phyloP scores from a whole-genome alignment of 2,113 vertebrate genomes.

The Prochilodus magdalenae region DNA sequence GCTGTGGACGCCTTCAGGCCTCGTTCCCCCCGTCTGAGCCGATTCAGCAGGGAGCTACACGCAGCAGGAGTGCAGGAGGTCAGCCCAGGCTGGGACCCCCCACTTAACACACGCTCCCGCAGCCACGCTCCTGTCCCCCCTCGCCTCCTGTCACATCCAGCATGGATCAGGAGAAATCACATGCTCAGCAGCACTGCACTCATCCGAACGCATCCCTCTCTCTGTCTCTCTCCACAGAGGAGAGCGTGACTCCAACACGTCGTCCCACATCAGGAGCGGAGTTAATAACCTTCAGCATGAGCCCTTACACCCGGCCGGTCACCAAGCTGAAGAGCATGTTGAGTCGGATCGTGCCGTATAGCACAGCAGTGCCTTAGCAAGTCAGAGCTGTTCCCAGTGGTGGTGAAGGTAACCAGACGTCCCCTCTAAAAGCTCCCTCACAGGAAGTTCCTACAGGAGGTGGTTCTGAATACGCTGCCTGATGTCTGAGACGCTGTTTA shows the following conservation, averaged over 20 bases:
- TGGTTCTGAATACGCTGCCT: no score
- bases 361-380: no score
- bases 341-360: no score
- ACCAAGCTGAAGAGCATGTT: no score
- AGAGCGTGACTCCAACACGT: not conserved
- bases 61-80: conserved; percentile 36
- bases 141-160: conserved; percentile 11
- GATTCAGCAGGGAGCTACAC: not conserved
- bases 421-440: no score
- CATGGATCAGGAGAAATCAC: conserved; percentile 24
- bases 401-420: no score
- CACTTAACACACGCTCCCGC: conserved; percentile 4
- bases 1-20: conserved; percentile 25
- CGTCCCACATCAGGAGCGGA: not conserved
- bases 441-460: no score
- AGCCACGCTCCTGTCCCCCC: not conserved
- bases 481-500: no score
- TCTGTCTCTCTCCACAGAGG: not conserved
- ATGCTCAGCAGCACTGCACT: not conserved
- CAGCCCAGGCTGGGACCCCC: conserved; percentile 35
- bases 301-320: no score
- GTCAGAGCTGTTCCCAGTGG: no score
- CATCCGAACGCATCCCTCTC: not conserved
- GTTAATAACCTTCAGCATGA: not conserved
- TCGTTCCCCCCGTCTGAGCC: conserved; percentile 28